Conservation (phyloP, 2,797 vertebrate species). For the Potorous gilbertii region DNA sequence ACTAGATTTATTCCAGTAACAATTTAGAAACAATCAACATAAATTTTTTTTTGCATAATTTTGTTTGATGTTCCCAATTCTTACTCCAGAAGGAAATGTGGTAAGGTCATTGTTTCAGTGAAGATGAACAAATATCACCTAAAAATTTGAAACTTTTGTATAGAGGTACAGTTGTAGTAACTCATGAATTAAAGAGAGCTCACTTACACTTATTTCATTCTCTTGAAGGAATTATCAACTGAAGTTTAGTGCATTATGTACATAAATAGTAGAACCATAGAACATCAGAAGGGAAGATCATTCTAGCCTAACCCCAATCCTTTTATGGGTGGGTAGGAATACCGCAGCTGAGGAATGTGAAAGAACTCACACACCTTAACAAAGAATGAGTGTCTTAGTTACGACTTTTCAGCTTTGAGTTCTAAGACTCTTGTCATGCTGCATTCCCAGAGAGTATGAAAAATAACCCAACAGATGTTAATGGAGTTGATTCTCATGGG, state of each 20-base stretch:
- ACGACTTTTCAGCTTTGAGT: not conserved
- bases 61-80: conserved; percentile 7
- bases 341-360: not conserved
- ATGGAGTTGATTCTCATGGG: not conserved
- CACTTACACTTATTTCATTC: conserved; percentile 28
- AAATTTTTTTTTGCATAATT: not conserved
- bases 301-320: not conserved
- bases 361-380: not conserved
- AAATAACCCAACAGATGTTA: not conserved
- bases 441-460: not conserved
- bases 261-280: not conserved
- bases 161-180: not conserved
- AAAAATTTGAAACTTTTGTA: not conserved
- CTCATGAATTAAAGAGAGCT: conserved; percentile 14
- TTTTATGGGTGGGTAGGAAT: not conserved
- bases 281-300: conserved; percentile 1
- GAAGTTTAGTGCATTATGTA: not conserved
- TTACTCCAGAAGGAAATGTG: not conserved
- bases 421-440: not conserved
- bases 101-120: not conserved
- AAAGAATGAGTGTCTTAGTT: not conserved
- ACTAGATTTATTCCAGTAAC: not conserved
- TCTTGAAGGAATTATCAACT: not conserved
- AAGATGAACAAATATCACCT: not conserved
- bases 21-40: not conserved